These are phyloP conservation scores for Micronycteris hirsuta DNA, from an alignment of 2,113 vertebrate genomes.

Conservation along the genomic window DNA sequence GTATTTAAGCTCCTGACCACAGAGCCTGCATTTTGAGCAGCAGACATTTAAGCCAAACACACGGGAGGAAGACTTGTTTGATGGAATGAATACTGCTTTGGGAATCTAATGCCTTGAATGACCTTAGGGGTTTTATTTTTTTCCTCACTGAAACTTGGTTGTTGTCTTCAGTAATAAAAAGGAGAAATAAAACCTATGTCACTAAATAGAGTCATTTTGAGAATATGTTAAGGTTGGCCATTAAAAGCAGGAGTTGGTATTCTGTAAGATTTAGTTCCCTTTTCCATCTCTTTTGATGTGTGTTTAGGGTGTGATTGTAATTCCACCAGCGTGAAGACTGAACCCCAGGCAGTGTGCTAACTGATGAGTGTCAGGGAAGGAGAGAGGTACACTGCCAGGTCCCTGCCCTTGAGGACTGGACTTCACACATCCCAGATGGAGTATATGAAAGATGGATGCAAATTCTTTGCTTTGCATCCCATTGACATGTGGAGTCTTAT, in stretches of 20 bases:
- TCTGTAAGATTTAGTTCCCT: not conserved
- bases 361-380: not conserved
- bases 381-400: fast-evolving
- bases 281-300: not conserved
- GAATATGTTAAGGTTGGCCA: not conserved
- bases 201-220: not conserved
- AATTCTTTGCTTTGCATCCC: not conserved
- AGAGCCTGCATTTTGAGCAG: not conserved
- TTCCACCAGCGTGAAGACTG: not conserved
- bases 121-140: not conserved
- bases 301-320: not conserved
- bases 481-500: not conserved
- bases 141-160: not conserved
- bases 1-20: not conserved
- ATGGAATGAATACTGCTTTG: not conserved
- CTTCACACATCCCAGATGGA: not conserved
- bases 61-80: not conserved
- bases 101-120: not conserved
- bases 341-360: not conserved
- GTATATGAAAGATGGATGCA: not conserved
- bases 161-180: not conserved
- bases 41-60: not conserved
- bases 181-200: not conserved
- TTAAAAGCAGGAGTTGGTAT: not conserved
- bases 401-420: not conserved